Percentiles rank a stretch among this genome's conserved stretches.
Conservation (phyloP, 2,888 invertebrate species). For the Drosophila borborema region DNA sequence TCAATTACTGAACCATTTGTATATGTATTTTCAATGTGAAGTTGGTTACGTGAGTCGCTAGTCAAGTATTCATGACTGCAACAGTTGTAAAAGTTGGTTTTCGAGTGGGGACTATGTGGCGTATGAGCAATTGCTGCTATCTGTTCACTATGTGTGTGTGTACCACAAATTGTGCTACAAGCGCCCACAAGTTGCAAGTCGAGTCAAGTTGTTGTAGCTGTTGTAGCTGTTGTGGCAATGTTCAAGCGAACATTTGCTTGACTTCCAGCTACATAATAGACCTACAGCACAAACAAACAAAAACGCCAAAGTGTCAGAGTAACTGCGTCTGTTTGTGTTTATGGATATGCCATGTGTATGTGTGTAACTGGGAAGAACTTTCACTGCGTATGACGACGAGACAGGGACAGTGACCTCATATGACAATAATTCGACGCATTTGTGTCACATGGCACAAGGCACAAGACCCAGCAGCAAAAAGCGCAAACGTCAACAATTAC, state of each 20-base stretch:
- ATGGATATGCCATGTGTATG: slow-evolving; percentile 14
- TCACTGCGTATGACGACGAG: slow-evolving; percentile 62
- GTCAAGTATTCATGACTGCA: slow-evolving; percentile 27
- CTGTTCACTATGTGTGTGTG: slow-evolving; percentile 8
- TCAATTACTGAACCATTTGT: neutral
- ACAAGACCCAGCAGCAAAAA: slow-evolving; percentile 44
- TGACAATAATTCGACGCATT: slow-evolving; percentile 81
- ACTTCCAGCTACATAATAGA: slow-evolving; percentile 60
- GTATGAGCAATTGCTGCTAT: slow-evolving; percentile 48
- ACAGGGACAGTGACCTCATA: slow-evolving; percentile 78
- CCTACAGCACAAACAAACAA: slow-evolving; percentile 26
- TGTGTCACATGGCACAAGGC: slow-evolving; percentile 62
- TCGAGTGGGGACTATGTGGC: slow-evolving; percentile 20
- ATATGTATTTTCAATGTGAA: slow-evolving; percentile 2
- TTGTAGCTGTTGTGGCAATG: slow-evolving; percentile 33
- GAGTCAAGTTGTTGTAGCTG: slow-evolving; percentile 10
- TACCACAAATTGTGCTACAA: slow-evolving; percentile 50
- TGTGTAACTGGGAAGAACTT: slow-evolving; percentile 56
- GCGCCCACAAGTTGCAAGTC: slow-evolving; percentile 45
- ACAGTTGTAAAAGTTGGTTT: slow-evolving; percentile 21
- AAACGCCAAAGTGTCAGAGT: slow-evolving; percentile 37
- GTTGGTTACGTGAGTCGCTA: slow-evolving; percentile 11
- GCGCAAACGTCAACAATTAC: slow-evolving; percentile 81
- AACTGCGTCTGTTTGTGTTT: slow-evolving; percentile 3
- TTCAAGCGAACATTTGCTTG: slow-evolving; percentile 61